A percentile compares a stretch with the other conserved stretches of the same genome.
Evolutionary conservation across 2,797 vertebrate genomes (phyloP).

Genomic region (Amblyopsis hoosieri): DNA sequence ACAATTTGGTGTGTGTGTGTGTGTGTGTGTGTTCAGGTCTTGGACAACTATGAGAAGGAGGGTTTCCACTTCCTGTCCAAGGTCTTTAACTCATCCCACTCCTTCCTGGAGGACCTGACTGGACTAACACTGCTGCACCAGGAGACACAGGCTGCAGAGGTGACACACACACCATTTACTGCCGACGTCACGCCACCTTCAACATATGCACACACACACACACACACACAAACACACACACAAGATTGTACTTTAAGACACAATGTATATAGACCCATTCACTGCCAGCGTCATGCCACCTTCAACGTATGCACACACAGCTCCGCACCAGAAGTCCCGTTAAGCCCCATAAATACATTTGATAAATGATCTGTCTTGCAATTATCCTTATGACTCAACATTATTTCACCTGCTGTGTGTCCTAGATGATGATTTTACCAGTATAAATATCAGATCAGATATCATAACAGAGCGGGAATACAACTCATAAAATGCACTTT

Average conservation of each 20-base stretch:
- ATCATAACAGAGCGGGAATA: too few species aligned
- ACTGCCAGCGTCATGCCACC: too few species aligned
- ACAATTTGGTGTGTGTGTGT: too few species aligned
- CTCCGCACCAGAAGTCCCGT: neutral
- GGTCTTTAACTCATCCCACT: slow-evolving; percentile 98
- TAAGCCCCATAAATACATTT: too few species aligned
- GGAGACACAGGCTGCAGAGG: slow-evolving; percentile 98
- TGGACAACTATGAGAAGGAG: slow-evolving; percentile 91
- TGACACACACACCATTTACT: slow-evolving; percentile 50
- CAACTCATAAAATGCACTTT: too few species aligned
- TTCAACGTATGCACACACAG: neutral
- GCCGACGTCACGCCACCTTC: too few species aligned
- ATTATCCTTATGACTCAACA: too few species aligned
- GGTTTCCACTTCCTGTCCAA: slow-evolving; percentile 92
- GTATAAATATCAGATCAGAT: too few species aligned
- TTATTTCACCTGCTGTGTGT: too few species aligned
- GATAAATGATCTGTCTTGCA: too few species aligned
- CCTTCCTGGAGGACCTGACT: slow-evolving; percentile 96
- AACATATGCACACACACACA: neutral
- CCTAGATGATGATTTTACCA: too few species aligned
- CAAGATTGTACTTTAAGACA: neutral
- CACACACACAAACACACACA: slow-evolving; percentile 2
- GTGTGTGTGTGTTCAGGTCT: slow-evolving; percentile 77
- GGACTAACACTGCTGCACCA: slow-evolving; percentile 95
- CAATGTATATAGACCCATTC: neutral